These are phyloP conservation scores for Glaucopsyche alexis DNA, from an alignment of 2,888 invertebrate species.

Conservation along the genomic window DNA sequence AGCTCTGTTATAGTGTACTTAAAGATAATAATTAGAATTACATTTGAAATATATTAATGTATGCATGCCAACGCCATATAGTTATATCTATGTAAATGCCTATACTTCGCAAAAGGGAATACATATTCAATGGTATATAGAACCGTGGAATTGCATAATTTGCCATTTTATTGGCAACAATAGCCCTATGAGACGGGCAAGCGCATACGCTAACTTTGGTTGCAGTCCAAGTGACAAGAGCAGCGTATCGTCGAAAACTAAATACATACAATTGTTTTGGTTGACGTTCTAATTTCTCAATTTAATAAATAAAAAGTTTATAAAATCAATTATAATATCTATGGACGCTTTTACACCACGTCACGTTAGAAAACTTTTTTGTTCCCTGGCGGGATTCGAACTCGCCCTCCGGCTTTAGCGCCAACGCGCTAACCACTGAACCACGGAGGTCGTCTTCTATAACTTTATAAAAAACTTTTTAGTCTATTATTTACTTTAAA, in stretches of 20 bases:
- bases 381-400: no score
- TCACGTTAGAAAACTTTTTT: no score
- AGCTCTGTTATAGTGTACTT: not conserved
- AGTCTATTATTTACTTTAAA: no score
- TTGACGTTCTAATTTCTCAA: no score
- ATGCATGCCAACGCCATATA: conserved; percentile 27
- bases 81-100: conserved; percentile 40
- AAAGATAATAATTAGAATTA: not conserved
- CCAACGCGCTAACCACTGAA: no score
- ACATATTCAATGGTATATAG: conserved; percentile 48
- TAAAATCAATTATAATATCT: no score
- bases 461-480: no score
- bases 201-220: conserved; percentile 38
- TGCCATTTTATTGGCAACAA: conserved; percentile 52
- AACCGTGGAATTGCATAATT: conserved; percentile 52
- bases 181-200: conserved; percentile 43
- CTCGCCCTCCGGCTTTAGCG: no score
- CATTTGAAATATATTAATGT: conserved; percentile 2
- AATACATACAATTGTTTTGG: no score
- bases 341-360: no score
- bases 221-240: conserved; percentile 34
- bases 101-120: conserved; percentile 42
- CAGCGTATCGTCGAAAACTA: not conserved
- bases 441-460: no score
- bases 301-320: no score